Evolutionary conservation across 2,113 vertebrate genomes (phyloP), one percentile per base, ranked within the genome.

Genomic region (Tringa solitaria): DNA sequence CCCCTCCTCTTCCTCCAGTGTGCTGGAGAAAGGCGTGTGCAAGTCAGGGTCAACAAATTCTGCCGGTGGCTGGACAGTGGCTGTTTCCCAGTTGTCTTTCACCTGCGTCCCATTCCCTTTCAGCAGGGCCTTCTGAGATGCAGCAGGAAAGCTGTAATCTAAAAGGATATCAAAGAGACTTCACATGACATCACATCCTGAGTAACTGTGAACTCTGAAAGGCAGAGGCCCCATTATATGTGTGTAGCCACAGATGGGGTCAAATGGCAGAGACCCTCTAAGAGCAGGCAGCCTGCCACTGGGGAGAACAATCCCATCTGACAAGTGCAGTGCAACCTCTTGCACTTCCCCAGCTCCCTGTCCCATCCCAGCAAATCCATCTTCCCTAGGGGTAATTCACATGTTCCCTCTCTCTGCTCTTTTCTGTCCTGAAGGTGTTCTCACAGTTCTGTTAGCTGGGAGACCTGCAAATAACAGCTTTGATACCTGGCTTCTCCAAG

Each of bases 81-180:
- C 79, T 21, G 78, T 65, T 94, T 89, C 94, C 15, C 94, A 97
- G 32, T 65, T 73, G 68, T 97, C 96, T 11, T 82, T 94, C 17
- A 73, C 57, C 59, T 95, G 97, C 8, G 95, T 97, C 20, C 74
- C 51, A 7, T 98, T 97, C 50, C 69, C 94, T 72, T 95, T 86
- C 35, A 91, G 87, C 48, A 83, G 51, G 2, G 90, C 74, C 92
- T 98, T 98, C 94, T 97, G 98, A 53, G 98, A 98, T 2, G 97
- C 87, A 89, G 98, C 95, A 51, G 98, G 98, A 87, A 98, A 98
- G 80, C 64, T 96, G 14, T 98, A 98, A 95, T 98, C 98, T 98
- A 75, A 65, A 93, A 90, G 92, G 81, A 98, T 89, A 98, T 53
- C 56, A 8, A 74, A 81, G 68, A 95, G 32, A 79, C 33, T 72